Conservation (phyloP, 1,140 invertebrate species). For the Drosophila teissieri region DNA sequence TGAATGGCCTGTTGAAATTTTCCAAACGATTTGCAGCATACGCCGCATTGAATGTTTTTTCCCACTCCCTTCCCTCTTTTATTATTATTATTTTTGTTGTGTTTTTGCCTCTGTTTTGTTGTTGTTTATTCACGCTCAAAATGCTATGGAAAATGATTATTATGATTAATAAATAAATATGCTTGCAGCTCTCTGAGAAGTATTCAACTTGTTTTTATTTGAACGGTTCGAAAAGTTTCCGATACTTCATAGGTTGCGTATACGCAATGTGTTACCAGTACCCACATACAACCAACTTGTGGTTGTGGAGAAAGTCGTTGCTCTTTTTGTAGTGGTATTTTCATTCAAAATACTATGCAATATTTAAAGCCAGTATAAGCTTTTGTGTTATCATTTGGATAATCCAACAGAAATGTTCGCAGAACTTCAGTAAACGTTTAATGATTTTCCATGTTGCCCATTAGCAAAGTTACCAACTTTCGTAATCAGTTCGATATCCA, state of each 20-base stretch:
- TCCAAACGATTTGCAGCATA: slow-evolving; percentile 79
- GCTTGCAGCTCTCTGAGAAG: slow-evolving; percentile 16
- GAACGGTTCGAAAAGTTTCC: slow-evolving; percentile 56
- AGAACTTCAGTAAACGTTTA: not conserved
- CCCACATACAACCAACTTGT: slow-evolving; percentile 1
- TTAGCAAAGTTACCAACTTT: slow-evolving; percentile 13
- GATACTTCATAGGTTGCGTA: slow-evolving; percentile 48
- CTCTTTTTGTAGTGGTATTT: too few relatives aligned
- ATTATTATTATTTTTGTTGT: slow-evolving; percentile 30
- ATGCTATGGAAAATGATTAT: slow-evolving; percentile 79
- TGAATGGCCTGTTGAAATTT: slow-evolving; percentile 71
- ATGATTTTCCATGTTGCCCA: slow-evolving; percentile 5
- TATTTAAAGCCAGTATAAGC: too few relatives aligned
- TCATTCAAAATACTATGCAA: too few relatives aligned
- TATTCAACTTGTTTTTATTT: slow-evolving; percentile 58
- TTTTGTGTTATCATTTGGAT: too few relatives aligned
- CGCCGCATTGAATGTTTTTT: slow-evolving; percentile 76
- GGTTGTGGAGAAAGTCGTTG: too few relatives aligned
- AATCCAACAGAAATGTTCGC: too few relatives aligned
- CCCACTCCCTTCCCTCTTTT: not conserved
- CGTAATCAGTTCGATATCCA: not conserved
- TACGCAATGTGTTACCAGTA: slow-evolving; percentile 71
- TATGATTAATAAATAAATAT: slow-evolving; percentile 83
- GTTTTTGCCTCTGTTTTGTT: slow-evolving; percentile 15
- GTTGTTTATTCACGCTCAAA: slow-evolving; percentile 72